Percentiles rank a stretch among this genome's conserved stretches.
phyloP scores from a whole-genome alignment of 1,140 invertebrate species.

The Sinonovacula constricta region DNA sequence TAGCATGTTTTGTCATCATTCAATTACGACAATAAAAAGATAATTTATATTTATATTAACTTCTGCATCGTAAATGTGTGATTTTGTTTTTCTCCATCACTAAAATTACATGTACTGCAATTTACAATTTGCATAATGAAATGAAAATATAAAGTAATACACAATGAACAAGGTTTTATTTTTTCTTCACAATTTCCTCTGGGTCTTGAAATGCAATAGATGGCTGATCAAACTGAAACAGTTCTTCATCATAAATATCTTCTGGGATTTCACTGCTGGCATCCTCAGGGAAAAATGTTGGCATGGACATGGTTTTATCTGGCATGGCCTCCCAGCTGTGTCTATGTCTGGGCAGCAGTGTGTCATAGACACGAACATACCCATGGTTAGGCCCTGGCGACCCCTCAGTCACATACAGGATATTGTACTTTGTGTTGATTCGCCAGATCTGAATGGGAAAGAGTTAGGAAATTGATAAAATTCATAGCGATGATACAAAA shows the following conservation, averaged over 20 bases:
- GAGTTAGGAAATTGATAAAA: too few relatives aligned
- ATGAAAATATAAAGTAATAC: too few relatives aligned
- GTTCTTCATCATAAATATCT: conserved; percentile 85
- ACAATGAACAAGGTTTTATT: too few relatives aligned
- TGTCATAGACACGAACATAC: conserved; percentile 90
- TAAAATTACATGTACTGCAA: too few relatives aligned
- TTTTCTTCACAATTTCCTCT: background rate
- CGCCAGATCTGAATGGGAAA: conserved; percentile 85
- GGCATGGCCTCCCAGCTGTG: conserved; percentile 52
- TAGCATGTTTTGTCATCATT: too few relatives aligned
- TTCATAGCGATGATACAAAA: too few relatives aligned
- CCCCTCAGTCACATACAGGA: conserved; percentile 90
- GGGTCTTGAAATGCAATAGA: conserved; percentile 84
- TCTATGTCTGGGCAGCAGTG: conserved; percentile 85
- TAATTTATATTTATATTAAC: too few relatives aligned
- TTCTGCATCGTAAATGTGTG: too few relatives aligned
- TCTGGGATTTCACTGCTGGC: conserved; percentile 79
- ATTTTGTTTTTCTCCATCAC: too few relatives aligned
- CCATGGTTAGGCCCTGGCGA: conserved; percentile 90
- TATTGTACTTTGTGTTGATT: conserved; percentile 96
- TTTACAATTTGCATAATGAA: too few relatives aligned
- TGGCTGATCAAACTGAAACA: conserved; percentile 85
- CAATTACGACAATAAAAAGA: too few relatives aligned
- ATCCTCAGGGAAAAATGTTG: conserved; percentile 85
- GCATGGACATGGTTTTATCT: conserved; percentile 84